phyloP scores from a whole-genome alignment of 2,113 vertebrate genomes.

The Triplophysa rosa region DNA sequence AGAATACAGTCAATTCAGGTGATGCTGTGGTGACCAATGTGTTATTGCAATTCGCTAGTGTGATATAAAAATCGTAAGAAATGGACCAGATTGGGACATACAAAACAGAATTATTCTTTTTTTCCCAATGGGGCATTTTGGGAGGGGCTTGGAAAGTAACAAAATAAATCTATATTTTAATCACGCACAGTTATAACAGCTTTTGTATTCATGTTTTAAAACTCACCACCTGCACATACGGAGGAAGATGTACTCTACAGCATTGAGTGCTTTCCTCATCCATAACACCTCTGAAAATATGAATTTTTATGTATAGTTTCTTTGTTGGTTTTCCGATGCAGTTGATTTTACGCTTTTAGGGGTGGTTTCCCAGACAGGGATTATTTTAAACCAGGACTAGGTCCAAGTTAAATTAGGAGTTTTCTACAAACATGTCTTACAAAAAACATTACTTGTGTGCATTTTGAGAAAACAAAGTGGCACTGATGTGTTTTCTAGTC shows the following conservation, averaged over 20 bases:
- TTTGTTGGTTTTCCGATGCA: background rate
- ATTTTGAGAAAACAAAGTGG: too few relatives aligned
- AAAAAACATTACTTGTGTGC: too few relatives aligned
- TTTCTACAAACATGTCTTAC: too few relatives aligned
- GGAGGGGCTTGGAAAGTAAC: background rate
- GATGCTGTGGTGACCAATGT: background rate
- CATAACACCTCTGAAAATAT: background rate
- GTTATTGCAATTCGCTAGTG: background rate
- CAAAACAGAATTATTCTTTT: background rate
- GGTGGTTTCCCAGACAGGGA: too few relatives aligned
- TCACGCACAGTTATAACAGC: slow-evolving; percentile 28
- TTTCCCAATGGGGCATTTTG: background rate
- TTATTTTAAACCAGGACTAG: too few relatives aligned
- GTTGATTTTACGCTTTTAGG: background rate
- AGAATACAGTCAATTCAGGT: slow-evolving; percentile 1
- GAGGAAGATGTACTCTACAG: background rate
- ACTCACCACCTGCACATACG: background rate
- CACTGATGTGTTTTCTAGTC: too few relatives aligned
- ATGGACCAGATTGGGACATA: slow-evolving; percentile 15
- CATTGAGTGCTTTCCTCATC: background rate
- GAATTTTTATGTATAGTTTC: slow-evolving; percentile 16
- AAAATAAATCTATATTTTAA: slow-evolving; percentile 46
- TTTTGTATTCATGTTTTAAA: background rate
- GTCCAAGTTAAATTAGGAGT: too few relatives aligned
- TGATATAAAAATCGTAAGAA: background rate